Conservation (phyloP, 2,888 invertebrate genomes). For the Stictocephala bisonia region DNA sequence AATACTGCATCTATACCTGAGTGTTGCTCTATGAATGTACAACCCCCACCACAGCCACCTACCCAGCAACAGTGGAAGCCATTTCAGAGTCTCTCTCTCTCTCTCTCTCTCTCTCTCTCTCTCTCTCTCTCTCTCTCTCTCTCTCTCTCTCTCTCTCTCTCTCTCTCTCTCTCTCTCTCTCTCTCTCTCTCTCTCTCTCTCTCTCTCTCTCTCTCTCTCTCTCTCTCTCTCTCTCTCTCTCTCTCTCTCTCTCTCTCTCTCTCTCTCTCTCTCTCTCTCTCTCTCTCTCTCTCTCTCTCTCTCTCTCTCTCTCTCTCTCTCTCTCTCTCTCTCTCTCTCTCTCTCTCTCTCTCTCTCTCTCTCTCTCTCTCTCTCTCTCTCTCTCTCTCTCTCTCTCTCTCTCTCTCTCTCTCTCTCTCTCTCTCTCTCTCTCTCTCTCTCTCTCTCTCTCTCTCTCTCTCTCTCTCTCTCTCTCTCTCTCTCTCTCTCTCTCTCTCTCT, state of each 20-base stretch:
- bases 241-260: slow-evolving; percentile 15
- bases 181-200: slow-evolving; percentile 6
- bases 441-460: neutral
- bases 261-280: slow-evolving; percentile 11
- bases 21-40: too few species aligned
- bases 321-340: neutral
- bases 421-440: neutral
- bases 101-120: slow-evolving; percentile 11
- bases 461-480: neutral
- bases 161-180: slow-evolving; percentile 12
- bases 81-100: neutral
- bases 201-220: slow-evolving; percentile 16
- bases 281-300: slow-evolving; percentile 11
- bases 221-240: slow-evolving; percentile 15
- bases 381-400: neutral
- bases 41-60: too few species aligned
- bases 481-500: neutral
- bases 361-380: neutral
- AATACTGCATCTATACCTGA: too few species aligned
- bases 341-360: neutral
- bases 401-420: neutral
- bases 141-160: slow-evolving; percentile 14
- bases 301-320: neutral
- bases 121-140: slow-evolving; percentile 12
- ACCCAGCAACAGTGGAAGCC: too few species aligned